Base-by-base conservation (phyloP, 2,113 vertebrate species). In the Onychostoma macrolepis region DNA sequence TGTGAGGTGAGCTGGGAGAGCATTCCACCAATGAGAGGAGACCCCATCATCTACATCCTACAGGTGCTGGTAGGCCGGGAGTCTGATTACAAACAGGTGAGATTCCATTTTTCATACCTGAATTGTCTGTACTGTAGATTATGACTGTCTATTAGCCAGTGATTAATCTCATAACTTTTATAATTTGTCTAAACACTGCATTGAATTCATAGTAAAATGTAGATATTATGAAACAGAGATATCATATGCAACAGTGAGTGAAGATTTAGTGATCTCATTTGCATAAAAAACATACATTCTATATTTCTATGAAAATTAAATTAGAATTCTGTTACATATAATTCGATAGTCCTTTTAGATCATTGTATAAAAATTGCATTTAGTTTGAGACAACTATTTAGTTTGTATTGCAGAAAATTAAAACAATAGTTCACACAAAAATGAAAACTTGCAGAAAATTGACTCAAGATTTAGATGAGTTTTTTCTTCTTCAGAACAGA, bases 81-180 rank as follows among this genome's bases (percentile, higher is more conserved):
- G 90, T 97, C 97, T 0, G 98, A 99, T 86, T 99, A 99, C 93
- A 99, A 98, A 93, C 98, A 99, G 97, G 98, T 99, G 92, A 48
- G 96, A n/a, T 72, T 24, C 11, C 1, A 24, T 28, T 43, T 6
- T 77, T 63, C 4, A 65, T 4, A 78, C 67, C 15, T 8, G n/a
- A 65, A 13, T 17, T n/a, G 11, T 11, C n/a, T 28, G 2, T 36
- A 24, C n/a, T 65, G 4, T n/a, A 30, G 65, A n/a, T 28, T 76
- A 45, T n/a, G 4, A 2, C 74, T 17, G n/a, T 48, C 2, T 0
- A 28, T 28, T 76, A 43, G 24, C 11, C 36, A 43, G 72, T 48
- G 74, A 77, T 13, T n/a, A 5, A 74, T 74, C 71, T 77, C 43
- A 48, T 15, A 26, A 17, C 13, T 17, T 76, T 13, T 45, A 76